Evolutionary conservation across 1,140 invertebrate species (phyloP).

Genomic region (Aporrectodea caliginosa): DNA sequence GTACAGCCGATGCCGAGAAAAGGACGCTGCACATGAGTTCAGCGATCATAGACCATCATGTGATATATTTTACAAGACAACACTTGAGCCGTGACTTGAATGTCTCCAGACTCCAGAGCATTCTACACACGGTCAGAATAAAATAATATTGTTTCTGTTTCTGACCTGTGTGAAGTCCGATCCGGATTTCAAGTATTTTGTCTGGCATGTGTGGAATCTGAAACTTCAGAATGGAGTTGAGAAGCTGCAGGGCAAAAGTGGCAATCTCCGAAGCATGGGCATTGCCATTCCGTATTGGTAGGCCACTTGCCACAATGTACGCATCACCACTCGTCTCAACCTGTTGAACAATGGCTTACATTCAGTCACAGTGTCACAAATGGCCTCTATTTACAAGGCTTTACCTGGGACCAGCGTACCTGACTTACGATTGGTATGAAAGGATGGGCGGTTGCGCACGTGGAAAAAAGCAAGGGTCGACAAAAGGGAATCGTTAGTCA

Average conservation of each 20-base stretch:
- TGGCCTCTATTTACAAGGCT: neutral
- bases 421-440: too few relatives aligned
- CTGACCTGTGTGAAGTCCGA: slow-evolving; percentile 38
- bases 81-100: too few relatives aligned
- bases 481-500: neutral
- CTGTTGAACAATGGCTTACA: slow-evolving; percentile 17
- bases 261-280: slow-evolving; percentile 3
- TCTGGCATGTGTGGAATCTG: slow-evolving; percentile 17
- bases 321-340: slow-evolving; percentile 42
- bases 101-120: too few relatives aligned
- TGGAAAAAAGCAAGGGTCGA: too few relatives aligned
- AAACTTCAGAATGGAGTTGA: neutral
- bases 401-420: neutral
- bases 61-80: too few relatives aligned
- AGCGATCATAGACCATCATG: too few relatives aligned
- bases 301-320: slow-evolving; percentile 38
- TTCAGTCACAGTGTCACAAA: neutral
- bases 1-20: too few relatives aligned
- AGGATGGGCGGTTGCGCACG: too few relatives aligned
- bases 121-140: too few relatives aligned
- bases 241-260: neutral
- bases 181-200: slow-evolving; percentile 21
- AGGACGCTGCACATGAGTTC: too few relatives aligned
- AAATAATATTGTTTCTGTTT: too few relatives aligned
- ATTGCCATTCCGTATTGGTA: slow-evolving; percentile 61